phyloP scores from a whole-genome alignment of 2,113 vertebrate genomes.

The Phaethornis superciliosus region DNA sequence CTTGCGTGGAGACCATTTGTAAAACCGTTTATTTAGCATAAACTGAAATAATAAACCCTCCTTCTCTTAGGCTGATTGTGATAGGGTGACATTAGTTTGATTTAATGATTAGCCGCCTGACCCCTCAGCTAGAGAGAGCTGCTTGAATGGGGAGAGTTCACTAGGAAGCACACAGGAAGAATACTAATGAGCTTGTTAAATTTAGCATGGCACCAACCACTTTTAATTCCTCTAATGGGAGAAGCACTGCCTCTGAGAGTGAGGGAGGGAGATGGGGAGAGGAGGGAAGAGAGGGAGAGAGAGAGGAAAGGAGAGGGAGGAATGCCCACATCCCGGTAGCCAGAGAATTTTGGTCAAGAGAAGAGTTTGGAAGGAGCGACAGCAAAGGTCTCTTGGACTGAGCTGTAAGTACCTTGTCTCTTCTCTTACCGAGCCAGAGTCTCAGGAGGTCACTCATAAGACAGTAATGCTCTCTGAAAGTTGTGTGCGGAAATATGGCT shows the following conservation, averaged over 20 bases:
- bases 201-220: conserved; percentile 86
- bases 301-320: conserved; percentile 12
- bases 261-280: conserved; percentile 19
- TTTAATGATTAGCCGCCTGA: conserved; percentile 95
- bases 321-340: conserved; percentile 45
- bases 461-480: not conserved
- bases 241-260: conserved; percentile 73
- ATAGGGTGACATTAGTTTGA: conserved; percentile 90
- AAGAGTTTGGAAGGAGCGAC: conserved; percentile 49
- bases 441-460: not conserved
- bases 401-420: conserved; percentile 77
- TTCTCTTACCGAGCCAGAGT: not conserved
- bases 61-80: conserved; percentile 81
- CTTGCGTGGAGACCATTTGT: conserved; percentile 88
- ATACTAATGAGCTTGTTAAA: conserved; percentile 91
- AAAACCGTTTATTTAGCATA: conserved; percentile 90
- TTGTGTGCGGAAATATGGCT: not conserved
- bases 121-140: conserved; percentile 83
- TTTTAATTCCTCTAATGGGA: conserved; percentile 85
- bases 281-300: not conserved
- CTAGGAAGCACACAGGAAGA: conserved; percentile 79
- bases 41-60: conserved; percentile 91
- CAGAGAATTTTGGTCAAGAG: conserved; percentile 59
- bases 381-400: conserved; percentile 63
- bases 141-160: conserved; percentile 86